Conservation (phyloP, 2,113 vertebrate species). For the Leptobrachium leishanense region DNA sequence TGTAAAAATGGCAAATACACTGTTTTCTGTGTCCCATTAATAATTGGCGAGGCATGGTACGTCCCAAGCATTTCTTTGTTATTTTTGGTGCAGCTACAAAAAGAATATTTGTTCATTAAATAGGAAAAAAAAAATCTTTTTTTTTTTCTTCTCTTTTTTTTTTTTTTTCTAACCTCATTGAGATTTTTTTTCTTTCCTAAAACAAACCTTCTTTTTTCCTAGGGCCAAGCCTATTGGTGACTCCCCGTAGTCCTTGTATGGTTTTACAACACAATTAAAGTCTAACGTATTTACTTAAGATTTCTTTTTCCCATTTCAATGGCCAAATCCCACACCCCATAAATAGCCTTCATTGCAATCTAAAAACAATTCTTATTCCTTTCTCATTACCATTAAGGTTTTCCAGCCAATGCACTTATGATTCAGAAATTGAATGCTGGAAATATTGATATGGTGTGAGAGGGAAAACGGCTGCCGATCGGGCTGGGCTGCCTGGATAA, state of each 20-base stretch:
- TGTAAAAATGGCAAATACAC: constrained; percentile 13
- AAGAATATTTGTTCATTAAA: constrained; percentile 36
- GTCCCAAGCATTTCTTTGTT: constrained; percentile 10
- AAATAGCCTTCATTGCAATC: constrained; percentile 39
- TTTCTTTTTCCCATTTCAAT: constrained; percentile 39
- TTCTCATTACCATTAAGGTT: constrained; percentile 28
- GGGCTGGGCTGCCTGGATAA: not conserved
- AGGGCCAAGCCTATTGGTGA: not conserved
- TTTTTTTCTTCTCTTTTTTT: not conserved
- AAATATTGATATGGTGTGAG: constrained; percentile 44
- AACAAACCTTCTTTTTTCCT: not conserved
- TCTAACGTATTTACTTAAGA: constrained; percentile 39
- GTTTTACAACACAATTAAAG: constrained; percentile 44
- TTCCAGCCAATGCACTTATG: constrained; percentile 7
- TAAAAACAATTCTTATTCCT: constrained; percentile 32
- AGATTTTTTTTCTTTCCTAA: constrained; percentile 3
- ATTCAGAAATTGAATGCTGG: constrained; percentile 24
- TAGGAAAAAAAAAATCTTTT: not conserved
- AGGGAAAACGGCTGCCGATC: constrained; percentile 7
- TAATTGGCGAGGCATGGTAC: not conserved
- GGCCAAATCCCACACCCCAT: constrained; percentile 46
- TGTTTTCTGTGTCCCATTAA: not conserved
- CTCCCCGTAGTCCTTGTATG: constrained; percentile 8
- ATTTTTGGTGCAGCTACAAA: constrained; percentile 39
- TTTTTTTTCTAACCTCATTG: not conserved